These are phyloP conservation scores for Peribatodes rhomboidaria DNA, from an alignment of 2,888 invertebrate genomes.

Conservation along the genomic window DNA sequence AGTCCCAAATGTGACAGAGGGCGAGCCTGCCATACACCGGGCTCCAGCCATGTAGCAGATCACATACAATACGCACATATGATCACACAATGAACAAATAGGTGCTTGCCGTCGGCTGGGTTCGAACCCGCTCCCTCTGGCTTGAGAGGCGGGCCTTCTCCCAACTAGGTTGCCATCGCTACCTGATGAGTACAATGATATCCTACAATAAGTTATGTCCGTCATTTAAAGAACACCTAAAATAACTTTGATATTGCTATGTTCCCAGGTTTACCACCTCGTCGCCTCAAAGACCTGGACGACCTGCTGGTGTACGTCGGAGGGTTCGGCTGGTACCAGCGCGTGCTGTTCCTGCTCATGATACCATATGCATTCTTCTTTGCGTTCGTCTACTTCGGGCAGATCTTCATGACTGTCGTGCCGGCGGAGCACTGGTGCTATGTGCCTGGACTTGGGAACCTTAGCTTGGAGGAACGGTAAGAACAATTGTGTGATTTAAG, in stretches of 20 bases:
- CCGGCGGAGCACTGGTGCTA: conserved; percentile 77
- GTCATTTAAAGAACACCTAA: neutral
- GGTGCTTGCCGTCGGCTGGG: too few species aligned
- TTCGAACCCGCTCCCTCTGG: too few species aligned
- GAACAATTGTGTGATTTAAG: conserved; percentile 14
- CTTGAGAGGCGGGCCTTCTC: too few species aligned
- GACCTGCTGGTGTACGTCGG: conserved; percentile 76
- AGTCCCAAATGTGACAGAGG: too few species aligned
- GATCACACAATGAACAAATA: too few species aligned
- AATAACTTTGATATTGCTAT: neutral
- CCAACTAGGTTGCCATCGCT: too few species aligned
- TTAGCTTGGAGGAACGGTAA: conserved; percentile 70
- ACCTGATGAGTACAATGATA: too few species aligned
- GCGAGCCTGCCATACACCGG: too few species aligned
- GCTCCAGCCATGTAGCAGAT: too few species aligned
- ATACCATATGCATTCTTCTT: conserved; percentile 81
- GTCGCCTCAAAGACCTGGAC: conserved; percentile 70
- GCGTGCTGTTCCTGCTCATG: conserved; percentile 77
- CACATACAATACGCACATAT: too few species aligned
- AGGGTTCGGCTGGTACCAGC: conserved; percentile 80
- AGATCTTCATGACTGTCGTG: conserved; percentile 80
- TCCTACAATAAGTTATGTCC: neutral
- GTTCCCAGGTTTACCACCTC: conserved; percentile 35
- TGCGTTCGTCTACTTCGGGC: conserved; percentile 80
- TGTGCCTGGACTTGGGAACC: conserved; percentile 64